Percentiles rank a stretch among this genome's conserved stretches.
phyloP scores from a whole-genome alignment of 2,888 invertebrate species.

The Ectemnius cavifrons region DNA sequence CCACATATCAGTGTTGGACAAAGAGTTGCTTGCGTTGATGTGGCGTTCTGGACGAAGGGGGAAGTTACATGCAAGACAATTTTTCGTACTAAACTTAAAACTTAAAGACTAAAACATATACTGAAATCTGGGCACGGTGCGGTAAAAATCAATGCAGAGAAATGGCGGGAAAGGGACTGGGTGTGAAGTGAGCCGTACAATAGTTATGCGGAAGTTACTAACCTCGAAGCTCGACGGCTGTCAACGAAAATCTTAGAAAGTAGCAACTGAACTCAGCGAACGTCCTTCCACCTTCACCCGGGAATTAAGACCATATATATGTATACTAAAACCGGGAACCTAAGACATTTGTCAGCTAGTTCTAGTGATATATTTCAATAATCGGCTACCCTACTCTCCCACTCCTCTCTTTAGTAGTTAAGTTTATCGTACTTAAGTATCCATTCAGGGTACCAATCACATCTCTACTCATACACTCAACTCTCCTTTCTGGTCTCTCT shows the following conservation, averaged over 20 bases:
- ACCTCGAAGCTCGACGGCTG: no score
- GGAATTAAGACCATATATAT: conserved; percentile 35
- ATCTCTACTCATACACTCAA: conserved; percentile 16
- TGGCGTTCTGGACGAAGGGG: no score
- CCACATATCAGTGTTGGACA: no score
- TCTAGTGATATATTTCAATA: conserved; percentile 74
- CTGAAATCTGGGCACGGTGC: neutral
- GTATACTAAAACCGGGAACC: conserved; percentile 55
- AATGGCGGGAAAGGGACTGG: conserved; percentile 9
- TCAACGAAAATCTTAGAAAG: no score
- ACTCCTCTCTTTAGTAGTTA: conserved; percentile 52
- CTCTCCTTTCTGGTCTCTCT: neutral
- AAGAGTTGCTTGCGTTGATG: no score
- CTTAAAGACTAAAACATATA: no score
- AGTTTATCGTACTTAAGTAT: conserved; percentile 59
- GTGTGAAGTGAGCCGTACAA: no score
- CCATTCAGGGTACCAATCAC: conserved; percentile 49
- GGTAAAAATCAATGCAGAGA: conserved; percentile 7
- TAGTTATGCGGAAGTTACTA: no score
- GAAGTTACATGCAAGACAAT: neutral
- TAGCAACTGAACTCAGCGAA: no score
- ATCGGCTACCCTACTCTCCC: conserved; percentile 63
- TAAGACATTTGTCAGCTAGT: conserved; percentile 73
- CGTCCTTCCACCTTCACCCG: conserved; percentile 22
- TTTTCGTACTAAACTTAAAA: no score